phyloP scores from a whole-genome alignment of 2,888 invertebrate genomes.

The Xanthia togata region DNA sequence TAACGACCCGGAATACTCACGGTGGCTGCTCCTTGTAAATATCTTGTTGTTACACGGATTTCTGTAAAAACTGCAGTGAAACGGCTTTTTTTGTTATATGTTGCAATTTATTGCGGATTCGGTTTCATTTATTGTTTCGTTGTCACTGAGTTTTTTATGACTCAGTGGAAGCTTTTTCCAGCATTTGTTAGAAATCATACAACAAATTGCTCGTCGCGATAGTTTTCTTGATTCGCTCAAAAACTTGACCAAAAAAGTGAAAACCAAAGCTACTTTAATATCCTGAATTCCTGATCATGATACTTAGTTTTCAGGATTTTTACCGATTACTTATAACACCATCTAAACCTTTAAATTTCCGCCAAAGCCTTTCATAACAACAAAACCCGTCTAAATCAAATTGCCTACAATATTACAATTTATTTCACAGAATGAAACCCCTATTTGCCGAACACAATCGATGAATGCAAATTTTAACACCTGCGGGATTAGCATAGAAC shows the following conservation, averaged over 20 bases:
- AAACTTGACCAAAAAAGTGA: not conserved
- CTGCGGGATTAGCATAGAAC: conserved; percentile 52
- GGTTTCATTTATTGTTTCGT: conserved; percentile 19
- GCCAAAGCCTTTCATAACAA: not conserved
- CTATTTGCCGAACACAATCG: conserved; percentile 41
- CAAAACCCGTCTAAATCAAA: conserved; percentile 15
- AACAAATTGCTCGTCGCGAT: not conserved
- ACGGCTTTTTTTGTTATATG: conserved; percentile 8
- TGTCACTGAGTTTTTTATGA: conserved; percentile 2
- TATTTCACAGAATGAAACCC: conserved; percentile 42
- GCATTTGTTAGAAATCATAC: not conserved
- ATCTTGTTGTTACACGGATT: conserved; percentile 43
- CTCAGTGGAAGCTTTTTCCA: not conserved
- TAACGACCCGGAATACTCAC: conserved; percentile 67
- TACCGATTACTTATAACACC: too few relatives aligned
- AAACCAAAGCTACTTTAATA: not conserved
- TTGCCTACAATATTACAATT: conserved; percentile 3
- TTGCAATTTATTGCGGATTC: conserved; percentile 35
- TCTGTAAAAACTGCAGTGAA: conserved; percentile 45
- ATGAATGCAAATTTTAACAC: conserved; percentile 55
- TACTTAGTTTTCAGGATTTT: too few relatives aligned
- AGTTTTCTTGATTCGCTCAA: not conserved
- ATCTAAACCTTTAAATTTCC: conserved; percentile 4
- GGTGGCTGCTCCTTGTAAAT: conserved; percentile 63
- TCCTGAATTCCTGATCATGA: not conserved